Conservation (phyloP, 2,113 vertebrate species). For the Pseudopodoces humilis region DNA sequence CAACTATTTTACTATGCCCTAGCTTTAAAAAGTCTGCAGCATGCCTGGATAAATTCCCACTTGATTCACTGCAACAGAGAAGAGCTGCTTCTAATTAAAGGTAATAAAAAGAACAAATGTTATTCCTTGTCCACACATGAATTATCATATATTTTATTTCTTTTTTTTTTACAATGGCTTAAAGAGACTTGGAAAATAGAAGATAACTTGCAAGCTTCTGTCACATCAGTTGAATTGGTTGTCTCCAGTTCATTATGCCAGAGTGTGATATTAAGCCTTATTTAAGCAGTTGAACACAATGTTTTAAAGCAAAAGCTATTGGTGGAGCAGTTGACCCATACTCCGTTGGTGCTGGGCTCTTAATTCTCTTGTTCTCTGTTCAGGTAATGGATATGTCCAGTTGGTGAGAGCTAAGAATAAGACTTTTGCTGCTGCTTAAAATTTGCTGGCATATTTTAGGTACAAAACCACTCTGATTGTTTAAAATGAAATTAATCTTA, state of each 20-base stretch:
- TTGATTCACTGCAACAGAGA: background rate
- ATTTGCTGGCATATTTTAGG: background rate
- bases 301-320: background rate
- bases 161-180: background rate
- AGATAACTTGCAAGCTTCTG: background rate
- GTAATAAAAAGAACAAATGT: background rate
- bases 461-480: background rate
- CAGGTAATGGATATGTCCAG: background rate
- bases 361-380: background rate
- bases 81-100: background rate
- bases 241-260: background rate
- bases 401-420: background rate
- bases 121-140: background rate
- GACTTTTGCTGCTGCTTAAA: background rate
- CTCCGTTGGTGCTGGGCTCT: background rate
- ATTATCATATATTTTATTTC: background rate
- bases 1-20: background rate
- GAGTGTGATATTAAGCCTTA: background rate
- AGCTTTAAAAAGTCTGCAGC: background rate
- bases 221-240: accelerated
- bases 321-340: background rate
- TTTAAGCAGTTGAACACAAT: background rate
- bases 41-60: background rate
- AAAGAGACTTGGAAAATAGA: background rate
- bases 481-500: background rate